These are phyloP conservation scores for Oreotragus oreotragus DNA, from an alignment of 2,113 vertebrate species.

Conservation along the genomic window DNA sequence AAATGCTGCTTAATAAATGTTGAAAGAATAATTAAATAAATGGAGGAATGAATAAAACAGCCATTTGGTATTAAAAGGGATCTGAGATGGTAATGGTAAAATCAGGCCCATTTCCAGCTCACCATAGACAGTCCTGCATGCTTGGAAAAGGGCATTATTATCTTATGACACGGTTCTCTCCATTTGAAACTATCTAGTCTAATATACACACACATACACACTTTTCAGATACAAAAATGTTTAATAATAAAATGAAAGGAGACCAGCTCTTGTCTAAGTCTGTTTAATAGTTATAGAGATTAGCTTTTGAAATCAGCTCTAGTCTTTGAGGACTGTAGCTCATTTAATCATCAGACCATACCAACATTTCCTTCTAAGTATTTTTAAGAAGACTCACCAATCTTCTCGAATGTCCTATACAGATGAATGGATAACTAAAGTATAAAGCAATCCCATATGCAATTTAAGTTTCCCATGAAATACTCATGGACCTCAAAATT, in stretches of 20 bases:
- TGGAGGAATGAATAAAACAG: background rate
- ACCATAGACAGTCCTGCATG: background rate
- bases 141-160: background rate
- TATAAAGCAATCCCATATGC: background rate
- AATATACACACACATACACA: background rate
- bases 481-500: conserved; percentile 29
- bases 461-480: conserved; percentile 25
- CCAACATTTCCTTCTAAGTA: background rate
- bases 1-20: background rate
- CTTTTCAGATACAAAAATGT: background rate
- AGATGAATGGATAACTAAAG: background rate
- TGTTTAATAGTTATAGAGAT: background rate
- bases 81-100: background rate
- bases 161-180: background rate
- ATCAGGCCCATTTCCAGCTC: background rate
- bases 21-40: background rate
- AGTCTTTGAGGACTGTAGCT: background rate
- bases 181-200: background rate
- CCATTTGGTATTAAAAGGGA: background rate
- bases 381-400: background rate
- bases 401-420: background rate
- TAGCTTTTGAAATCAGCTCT: background rate
- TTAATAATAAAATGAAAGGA: conserved; percentile 9
- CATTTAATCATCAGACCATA: background rate
- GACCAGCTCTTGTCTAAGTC: background rate